Evolutionary conservation across 2,888 invertebrate genomes (phyloP).

Genomic region (Meta bourneti): DNA sequence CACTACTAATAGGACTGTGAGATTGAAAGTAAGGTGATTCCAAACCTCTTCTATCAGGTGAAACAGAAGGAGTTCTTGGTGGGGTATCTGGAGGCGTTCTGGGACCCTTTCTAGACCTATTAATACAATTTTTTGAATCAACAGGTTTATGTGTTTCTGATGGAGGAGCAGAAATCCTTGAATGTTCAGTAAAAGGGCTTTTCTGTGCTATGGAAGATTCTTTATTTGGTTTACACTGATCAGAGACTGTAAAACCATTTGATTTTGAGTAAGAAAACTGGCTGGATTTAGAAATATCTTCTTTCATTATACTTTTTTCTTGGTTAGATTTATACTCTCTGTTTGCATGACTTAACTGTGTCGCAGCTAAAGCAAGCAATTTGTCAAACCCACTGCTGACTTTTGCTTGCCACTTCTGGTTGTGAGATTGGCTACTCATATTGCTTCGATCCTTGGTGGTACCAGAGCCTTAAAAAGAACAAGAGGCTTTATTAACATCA

Average conservation of each 20-base stretch:
- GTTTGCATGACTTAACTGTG: conserved; percentile 86
- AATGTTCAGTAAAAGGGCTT: conserved; percentile 54
- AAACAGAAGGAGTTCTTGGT: conserved; percentile 78
- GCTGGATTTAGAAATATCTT: conserved; percentile 46
- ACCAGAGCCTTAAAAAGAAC: conserved; percentile 52
- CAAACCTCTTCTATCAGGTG: conserved; percentile 69
- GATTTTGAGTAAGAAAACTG: conserved; percentile 63
- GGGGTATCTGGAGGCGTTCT: conserved; percentile 78
- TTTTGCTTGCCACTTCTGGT: conserved; percentile 89
- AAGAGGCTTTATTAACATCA: not conserved
- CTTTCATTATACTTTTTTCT: conserved; percentile 59
- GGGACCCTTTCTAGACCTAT: conserved; percentile 75
- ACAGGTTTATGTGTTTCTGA: conserved; percentile 48
- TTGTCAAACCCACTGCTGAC: conserved; percentile 96
- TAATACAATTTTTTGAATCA: conserved; percentile 25
- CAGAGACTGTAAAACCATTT: conserved; percentile 22
- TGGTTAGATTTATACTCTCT: conserved; percentile 64
- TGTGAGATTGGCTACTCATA: conserved; percentile 57
- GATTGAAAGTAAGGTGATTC: conserved; percentile 74
- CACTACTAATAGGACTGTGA: conserved; percentile 75
- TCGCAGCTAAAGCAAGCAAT: conserved; percentile 94
- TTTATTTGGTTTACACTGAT: conserved; percentile 50
- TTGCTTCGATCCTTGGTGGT: conserved; percentile 59
- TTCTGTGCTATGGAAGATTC: conserved; percentile 53
- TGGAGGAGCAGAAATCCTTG: conserved; percentile 48